Evolutionary conservation across 2,113 vertebrate species (phyloP), one percentile per base, ranked within the genome.

Genomic region (Tupaia tana): DNA sequence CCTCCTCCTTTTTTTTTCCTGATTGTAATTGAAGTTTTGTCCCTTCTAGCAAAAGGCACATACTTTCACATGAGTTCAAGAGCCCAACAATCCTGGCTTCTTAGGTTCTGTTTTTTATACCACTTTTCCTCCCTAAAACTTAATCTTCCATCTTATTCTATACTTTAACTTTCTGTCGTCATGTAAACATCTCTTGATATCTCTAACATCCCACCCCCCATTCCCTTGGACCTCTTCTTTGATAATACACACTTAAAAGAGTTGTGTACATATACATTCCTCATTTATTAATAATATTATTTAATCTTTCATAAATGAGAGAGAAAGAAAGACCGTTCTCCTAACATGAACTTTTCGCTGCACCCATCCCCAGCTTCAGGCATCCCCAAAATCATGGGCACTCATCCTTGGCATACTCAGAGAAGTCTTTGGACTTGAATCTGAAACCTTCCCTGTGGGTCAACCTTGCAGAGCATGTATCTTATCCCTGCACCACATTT

Each of bases 191-290:
- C 5, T 12, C 61, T 69, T 75, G 5, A 25, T 31, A 4, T 63
- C 58, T 82, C 73, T 73, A 27, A 71, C 52, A 56, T 43, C 15
- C 11, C 15, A 54, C 8, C 7, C 7, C 69, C 9, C 1, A 63
- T 4, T 58, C 8, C 2, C 19, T 63, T 61, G 25, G 16, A 25
- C 13, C 4, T 24, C 6, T 31, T 15, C 9, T 90, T 64, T 66
- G 27, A 4, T 34, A 27, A 61, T 31, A 5, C 7, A 3, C 16
- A 22, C 64, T 27, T 29, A 69, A 79, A 82, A 20, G 12, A 52
- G 7, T 14, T 31, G 0, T 61, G 29, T 3, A 7, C 29, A 0
- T 31, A 3, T 1, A 5, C 56, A 2, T 27, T 71, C 61, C 52
- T 81, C 14, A 15, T 61, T 91, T 70, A 63, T 22, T 10, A 9